phyloP scores from a whole-genome alignment of 2,888 invertebrate species.

The Andricus curvator region DNA sequence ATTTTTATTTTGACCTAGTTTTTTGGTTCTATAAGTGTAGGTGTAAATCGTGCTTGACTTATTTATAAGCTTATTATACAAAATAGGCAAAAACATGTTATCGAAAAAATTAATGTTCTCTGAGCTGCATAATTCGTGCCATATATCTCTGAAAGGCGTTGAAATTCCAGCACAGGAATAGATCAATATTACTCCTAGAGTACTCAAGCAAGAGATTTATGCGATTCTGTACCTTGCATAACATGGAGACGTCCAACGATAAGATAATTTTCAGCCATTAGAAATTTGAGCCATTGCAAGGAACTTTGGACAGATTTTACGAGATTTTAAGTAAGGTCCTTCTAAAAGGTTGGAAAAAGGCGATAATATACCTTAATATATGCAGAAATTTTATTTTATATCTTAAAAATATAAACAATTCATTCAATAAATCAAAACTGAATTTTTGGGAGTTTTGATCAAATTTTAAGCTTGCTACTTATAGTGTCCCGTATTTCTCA shows the following conservation, averaged over 20 bases:
- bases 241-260: background rate
- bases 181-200: slow-evolving; percentile 26
- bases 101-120: background rate
- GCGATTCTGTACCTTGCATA: slow-evolving; percentile 11
- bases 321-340: slow-evolving; percentile 1
- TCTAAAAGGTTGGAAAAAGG: background rate
- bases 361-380: too few species aligned
- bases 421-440: background rate
- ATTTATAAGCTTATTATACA: background rate
- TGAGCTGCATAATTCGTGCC: background rate
- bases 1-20: background rate
- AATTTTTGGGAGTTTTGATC: background rate
- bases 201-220: slow-evolving; percentile 30
- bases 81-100: background rate
- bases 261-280: slow-evolving; percentile 12
- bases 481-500: too few species aligned
- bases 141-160: slow-evolving; percentile 23
- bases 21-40: background rate
- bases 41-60: background rate
- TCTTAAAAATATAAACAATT: too few species aligned
- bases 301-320: background rate
- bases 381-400: too few species aligned
- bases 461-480: too few species aligned
- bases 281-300: slow-evolving; percentile 6
- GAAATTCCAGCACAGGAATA: slow-evolving; percentile 1